Conservation (phyloP, 2,113 vertebrate genomes). For the Seriola aureovittata region DNA sequence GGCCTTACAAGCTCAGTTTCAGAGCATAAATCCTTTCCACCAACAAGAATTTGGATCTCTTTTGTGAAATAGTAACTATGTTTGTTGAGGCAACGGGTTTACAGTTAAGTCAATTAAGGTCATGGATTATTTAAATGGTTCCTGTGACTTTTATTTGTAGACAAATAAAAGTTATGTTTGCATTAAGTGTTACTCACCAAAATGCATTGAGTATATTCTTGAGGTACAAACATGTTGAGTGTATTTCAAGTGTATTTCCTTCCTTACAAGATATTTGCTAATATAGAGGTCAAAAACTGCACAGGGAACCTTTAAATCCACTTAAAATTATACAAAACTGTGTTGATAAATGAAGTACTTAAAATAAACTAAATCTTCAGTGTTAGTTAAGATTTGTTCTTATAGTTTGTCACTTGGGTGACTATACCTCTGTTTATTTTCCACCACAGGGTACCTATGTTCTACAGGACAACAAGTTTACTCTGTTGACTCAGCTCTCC, state of each 20-base stretch:
- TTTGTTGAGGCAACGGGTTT: too few relatives aligned
- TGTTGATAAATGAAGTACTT: background rate
- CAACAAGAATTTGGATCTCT: too few relatives aligned
- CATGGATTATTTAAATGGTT: too few relatives aligned
- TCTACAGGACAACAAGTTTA: slow-evolving; percentile 89
- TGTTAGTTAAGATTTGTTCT: background rate
- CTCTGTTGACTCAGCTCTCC: slow-evolving; percentile 85
- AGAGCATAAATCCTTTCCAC: too few relatives aligned
- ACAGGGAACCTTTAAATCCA: background rate
- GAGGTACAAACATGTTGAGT: background rate
- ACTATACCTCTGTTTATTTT: background rate
- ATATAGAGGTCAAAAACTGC: background rate
- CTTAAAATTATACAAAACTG: background rate
- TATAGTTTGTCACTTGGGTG: background rate
- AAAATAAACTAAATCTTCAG: background rate
- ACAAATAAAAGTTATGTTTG: too few relatives aligned
- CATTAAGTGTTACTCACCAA: too few relatives aligned
- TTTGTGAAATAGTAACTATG: too few relatives aligned
- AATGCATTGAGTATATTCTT: background rate
- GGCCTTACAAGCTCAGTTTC: too few relatives aligned
- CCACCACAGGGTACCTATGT: slow-evolving; percentile 88
- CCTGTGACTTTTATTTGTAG: too few relatives aligned
- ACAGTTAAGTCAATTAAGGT: too few relatives aligned
- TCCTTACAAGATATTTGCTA: background rate
- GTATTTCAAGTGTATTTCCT: background rate